Conservation (phyloP, 2,888 invertebrate species). For the Strigamia crassipes region DNA sequence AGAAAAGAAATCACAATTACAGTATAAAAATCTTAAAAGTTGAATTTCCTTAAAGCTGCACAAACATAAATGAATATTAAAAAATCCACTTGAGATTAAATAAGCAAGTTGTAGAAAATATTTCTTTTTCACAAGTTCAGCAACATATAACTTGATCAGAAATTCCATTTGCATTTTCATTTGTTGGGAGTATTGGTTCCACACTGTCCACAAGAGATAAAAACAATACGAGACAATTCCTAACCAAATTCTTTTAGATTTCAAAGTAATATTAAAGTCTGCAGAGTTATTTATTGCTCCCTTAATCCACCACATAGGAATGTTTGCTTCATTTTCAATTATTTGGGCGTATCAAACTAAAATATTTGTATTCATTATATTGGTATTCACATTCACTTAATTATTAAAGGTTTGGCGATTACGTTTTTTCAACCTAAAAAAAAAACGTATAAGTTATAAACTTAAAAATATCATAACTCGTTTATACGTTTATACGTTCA, state of each 20-base stretch:
- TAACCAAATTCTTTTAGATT: neutral
- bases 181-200: neutral
- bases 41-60: neutral
- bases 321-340: neutral
- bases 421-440: no score
- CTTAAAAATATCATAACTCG: no score
- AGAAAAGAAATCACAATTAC: constrained; percentile 6
- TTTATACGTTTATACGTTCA: no score
- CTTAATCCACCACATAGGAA: neutral
- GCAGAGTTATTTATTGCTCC: no score
- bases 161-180: constrained; percentile 22
- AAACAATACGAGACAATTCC: neutral
- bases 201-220: neutral
- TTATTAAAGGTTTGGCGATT: no score
- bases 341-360: neutral
- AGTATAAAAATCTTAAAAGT: neutral
- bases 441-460: no score
- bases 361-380: no score
- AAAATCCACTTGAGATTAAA: constrained; percentile 21
- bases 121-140: neutral
- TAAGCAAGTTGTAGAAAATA: constrained; percentile 22
- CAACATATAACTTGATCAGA: neutral
- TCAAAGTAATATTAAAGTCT: neutral
- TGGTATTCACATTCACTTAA: no score
- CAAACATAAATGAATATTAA: constrained; percentile 7